phyloP scores from a whole-genome alignment of 2,113 vertebrate genomes.

The Lophius piscatorius region DNA sequence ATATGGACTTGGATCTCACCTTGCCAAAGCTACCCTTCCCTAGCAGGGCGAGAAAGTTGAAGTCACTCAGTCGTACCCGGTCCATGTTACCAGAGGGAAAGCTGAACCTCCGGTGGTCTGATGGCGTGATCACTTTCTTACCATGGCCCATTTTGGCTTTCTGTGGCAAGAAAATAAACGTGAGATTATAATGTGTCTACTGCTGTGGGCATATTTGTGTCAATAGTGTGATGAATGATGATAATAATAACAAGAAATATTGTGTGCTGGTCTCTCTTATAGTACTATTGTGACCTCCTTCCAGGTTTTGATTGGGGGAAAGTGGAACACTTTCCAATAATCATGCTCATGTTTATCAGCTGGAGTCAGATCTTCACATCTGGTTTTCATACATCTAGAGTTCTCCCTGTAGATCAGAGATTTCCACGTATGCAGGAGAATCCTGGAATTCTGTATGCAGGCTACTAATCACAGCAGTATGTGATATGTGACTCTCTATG shows the following conservation, averaged over 20 bases:
- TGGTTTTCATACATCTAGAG: not conserved
- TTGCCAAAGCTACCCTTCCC: conserved; percentile 98
- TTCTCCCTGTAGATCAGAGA: not conserved
- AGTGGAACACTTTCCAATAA: not conserved
- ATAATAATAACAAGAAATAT: not conserved
- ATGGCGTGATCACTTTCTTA: conserved; percentile 91
- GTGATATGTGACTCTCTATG: not conserved
- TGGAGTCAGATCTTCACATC: conserved; percentile 15
- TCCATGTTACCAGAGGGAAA: conserved; percentile 90
- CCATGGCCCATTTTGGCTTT: conserved; percentile 96
- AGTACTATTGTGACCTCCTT: no score
- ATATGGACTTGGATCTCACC: conserved; percentile 82
- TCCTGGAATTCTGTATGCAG: not conserved
- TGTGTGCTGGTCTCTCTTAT: no score
- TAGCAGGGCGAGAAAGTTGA: conserved; percentile 95
- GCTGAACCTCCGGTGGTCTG: conserved; percentile 86
- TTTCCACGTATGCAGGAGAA: not conserved
- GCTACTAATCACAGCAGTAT: not conserved
- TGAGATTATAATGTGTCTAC: not conserved
- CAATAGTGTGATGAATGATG: not conserved
- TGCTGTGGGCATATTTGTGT: not conserved
- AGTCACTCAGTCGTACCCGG: conserved; percentile 90
- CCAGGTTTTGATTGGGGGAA: not conserved
- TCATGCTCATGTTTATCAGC: conserved; percentile 4
- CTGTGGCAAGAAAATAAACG: conserved; percentile 67